Evolutionary conservation across 2,888 invertebrate species (phyloP), one percentile per base, ranked within the genome.

Genomic region (Xanthorhoe spadicearia): DNA sequence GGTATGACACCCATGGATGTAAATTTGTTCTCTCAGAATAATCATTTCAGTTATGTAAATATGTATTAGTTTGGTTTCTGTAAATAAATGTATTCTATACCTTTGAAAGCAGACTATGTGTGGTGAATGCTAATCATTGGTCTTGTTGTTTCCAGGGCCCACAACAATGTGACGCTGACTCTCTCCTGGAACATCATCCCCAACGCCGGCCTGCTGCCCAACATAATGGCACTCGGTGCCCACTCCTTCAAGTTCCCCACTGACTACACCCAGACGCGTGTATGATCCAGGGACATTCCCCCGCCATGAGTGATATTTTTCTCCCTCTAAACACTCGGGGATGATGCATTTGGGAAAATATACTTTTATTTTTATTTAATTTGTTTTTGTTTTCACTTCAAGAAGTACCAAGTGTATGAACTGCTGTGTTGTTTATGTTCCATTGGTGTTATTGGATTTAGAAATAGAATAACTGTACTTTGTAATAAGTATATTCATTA

Each of bases 111-210:
- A 23, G 23, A 23, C n/a, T n/a, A n/a, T 23, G 23, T 23, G 23
- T 23, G 23, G 23, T 4, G 23, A 7, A 7, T 7, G 13, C 13
- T 38, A 13, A 38, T 13, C 23, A 10, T 38, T 38, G 35, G 1
- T 5, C 51, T 79, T 7, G 38, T 53, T 66, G 72, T 80, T 94
- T 95, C 68, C 94, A 98, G 98, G 84, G 97, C 96, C 65, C 98
- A 99, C 91, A 95, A 96, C 82, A 99, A 99, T 86, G 97, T 99
- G 13, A 98, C 99, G 0, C 92, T 99, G 65, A 97, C 96, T n/a
- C 91, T 99, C 48, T 97, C 98, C 0, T 99, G 98, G 98, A 99
- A 99, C 90, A 98, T 99, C 68, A 98, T 99, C 78, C 99, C 99
- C 28, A 99, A 99, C 91, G 99, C 99, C 71, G 99, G 99, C 50